Conservation (phyloP, 2,113 vertebrate genomes). For the Dinomys branickii region DNA sequence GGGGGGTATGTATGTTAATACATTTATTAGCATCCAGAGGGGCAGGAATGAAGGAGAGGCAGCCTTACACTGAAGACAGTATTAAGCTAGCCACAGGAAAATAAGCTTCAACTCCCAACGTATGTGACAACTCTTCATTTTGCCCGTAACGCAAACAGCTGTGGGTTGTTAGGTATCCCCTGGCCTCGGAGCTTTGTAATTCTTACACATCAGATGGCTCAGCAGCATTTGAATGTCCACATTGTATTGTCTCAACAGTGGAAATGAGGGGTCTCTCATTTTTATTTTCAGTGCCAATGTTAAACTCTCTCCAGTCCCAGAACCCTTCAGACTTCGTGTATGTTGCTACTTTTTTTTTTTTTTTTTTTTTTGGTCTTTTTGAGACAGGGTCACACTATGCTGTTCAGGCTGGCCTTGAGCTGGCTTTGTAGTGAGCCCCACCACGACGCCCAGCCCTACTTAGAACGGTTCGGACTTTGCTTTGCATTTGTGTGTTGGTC, state of each 20-base stretch:
- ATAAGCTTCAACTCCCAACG: not conserved
- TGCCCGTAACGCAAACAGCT: not conserved
- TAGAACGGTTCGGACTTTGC: not conserved
- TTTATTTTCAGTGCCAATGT: slow-evolving; percentile 13
- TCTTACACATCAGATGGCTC: slow-evolving; percentile 1
- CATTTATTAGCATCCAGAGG: not conserved
- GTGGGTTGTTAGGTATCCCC: not conserved
- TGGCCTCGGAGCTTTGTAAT: not conserved
- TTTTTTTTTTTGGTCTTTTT: no score
- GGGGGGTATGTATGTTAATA: not conserved
- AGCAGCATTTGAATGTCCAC: not conserved
- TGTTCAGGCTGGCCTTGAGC: no score
- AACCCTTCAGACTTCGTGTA: not conserved
- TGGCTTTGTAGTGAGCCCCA: no score
- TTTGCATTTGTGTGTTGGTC: slow-evolving; percentile 47
- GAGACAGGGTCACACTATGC: no score
- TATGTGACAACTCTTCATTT: not conserved
- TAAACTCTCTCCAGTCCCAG: not conserved
- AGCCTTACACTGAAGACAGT: not conserved
- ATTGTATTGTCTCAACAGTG: not conserved
- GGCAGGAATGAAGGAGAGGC: not conserved
- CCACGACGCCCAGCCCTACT: not conserved
- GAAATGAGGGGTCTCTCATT: not conserved
- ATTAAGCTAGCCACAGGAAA: not conserved
- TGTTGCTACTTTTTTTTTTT: no score